phyloP scores from a whole-genome alignment of 2,888 invertebrate species.

The Plagodis dolabraria region DNA sequence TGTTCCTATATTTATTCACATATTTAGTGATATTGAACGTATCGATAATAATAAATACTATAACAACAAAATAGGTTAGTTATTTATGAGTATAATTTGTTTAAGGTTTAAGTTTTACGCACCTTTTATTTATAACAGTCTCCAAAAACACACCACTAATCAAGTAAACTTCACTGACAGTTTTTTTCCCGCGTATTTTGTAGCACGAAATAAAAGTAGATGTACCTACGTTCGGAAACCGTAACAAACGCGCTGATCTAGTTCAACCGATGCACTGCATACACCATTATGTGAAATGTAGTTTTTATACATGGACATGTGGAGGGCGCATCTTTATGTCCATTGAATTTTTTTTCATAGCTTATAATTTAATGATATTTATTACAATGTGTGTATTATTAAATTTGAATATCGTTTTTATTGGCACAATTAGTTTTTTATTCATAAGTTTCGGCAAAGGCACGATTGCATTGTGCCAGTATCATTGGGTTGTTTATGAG shows the following conservation, averaged over 20 bases:
- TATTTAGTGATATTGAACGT: no score
- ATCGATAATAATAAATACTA: no score
- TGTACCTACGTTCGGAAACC: constrained; percentile 40
- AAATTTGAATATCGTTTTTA: constrained; percentile 31
- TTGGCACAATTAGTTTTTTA: constrained; percentile 15
- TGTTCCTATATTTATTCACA: no score
- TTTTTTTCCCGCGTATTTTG: constrained; percentile 41
- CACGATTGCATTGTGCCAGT: constrained; percentile 14
- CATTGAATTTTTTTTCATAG: constrained; percentile 47
- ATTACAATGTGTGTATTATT: constrained; percentile 32
- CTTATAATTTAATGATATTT: constrained; percentile 16
- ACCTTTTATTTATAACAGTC: constrained; percentile 7
- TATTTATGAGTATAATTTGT: no score
- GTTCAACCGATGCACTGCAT: constrained; percentile 60
- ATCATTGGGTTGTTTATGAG: constrained; percentile 9
- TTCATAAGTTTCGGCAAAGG: constrained; percentile 13
- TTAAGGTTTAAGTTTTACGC: not conserved
- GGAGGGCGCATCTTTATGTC: constrained; percentile 55
- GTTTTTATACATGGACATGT: constrained; percentile 62
- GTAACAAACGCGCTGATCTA: constrained; percentile 50
- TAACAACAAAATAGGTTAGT: no score
- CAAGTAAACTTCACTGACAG: constrained; percentile 21
- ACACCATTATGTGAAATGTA: constrained; percentile 60
- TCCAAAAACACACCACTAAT: constrained; percentile 9
- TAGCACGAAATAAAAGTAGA: constrained; percentile 46